Evolutionary conservation across 2,797 vertebrate genomes (phyloP), one percentile per base, ranked within the genome.

Genomic region (Atherinosoma microstoma): DNA sequence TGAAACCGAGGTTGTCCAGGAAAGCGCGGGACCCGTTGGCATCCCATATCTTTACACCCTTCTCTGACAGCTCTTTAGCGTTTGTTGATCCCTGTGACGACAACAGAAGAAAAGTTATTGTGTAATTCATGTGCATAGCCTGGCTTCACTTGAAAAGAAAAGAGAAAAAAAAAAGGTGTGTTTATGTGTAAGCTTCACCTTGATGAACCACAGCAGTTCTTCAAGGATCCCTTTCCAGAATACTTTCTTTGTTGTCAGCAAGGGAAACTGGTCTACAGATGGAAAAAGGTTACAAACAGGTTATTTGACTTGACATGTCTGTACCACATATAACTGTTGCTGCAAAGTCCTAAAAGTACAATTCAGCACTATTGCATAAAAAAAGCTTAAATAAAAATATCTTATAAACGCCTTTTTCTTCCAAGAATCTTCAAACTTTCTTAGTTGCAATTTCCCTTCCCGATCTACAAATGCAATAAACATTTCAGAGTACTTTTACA

Each of bases 1-100:
- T 93, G 80, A 99, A 99, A 8, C 98, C 98, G 13, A 93, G 94
- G 59, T 96, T 96, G 87, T 99, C 96, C 92, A 99, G 88, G 80
- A 98, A 99, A 27, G 92, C 89, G 49, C 97, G 94, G 0, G 98
- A 99, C 0, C 97, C 98, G 20, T 99, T 99, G 58, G 98, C 97
- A 34, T 99, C 97, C 98, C 98, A 99, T 69, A 99, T 99, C 87
- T 95, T 98, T 70, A 99, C 98, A 15, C 98, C 98, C 77, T 96
- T 99, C 58, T 91, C 94, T 0, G 98, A 98, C 36, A 99, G 96
- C 75, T 98, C 97, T 65, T 97, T 98, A 49, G 97, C 95, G 58
- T 99, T 98, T 53, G 98, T 99, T 62, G 97, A 99, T 57, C 98
- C 98, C 98, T 99, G 76, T 3, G 62, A 85, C 9, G 20, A 1